Evolutionary conservation across 1,140 invertebrate species (phyloP), one percentile per base, ranked within the genome.

Genomic region (Kradibia gibbosae): DNA sequence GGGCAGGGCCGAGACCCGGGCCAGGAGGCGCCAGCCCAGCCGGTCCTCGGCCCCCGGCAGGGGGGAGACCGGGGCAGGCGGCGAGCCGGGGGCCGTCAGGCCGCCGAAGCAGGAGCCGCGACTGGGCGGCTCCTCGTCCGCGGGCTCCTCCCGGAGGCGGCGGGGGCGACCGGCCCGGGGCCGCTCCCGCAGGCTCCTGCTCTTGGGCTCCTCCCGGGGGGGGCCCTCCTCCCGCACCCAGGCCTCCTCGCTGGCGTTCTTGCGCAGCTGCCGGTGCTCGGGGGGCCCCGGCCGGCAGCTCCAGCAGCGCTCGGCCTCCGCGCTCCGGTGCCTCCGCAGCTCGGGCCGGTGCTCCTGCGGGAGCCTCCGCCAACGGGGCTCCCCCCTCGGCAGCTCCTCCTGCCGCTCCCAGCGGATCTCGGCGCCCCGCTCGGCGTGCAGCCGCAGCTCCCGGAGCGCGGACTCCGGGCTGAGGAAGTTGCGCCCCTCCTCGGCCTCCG

Each of bases 291-390:
- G 73, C 82, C 83, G 84, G 83, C 83, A 83, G 1, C 89, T 48
- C 36, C 89, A 89, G 90, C 90, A 91, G 55, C 90, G 91, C 83
- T 91, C 90, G 17, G 83, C 87, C 65, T 91, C 90, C 20, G 89
- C 89, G 79, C 90, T 91, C 83, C 91, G 90, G 60, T 91, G 90
- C 77, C 91, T 91, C 39, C 90, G 84, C 10, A 91, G 86, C 90
- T 1, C 88, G 86, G 0, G 86, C n/a, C 87, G 86, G 62, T 88
- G 88, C 53, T 88, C 82, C 31, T 87, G n/a, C 1, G 48, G 65
- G 34, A 0, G 87, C 88, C 0, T 88, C 57, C 31, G 25, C 75
- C 13, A 2, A 3, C 13, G 5, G 34, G 3, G 39, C 88, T 82
- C 90, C 90, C 76, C 87, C 90, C 53, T 85, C 87, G 85, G 88